Evolutionary conservation across 2,113 vertebrate genomes (phyloP).

Genomic region (Equus quagga): DNA sequence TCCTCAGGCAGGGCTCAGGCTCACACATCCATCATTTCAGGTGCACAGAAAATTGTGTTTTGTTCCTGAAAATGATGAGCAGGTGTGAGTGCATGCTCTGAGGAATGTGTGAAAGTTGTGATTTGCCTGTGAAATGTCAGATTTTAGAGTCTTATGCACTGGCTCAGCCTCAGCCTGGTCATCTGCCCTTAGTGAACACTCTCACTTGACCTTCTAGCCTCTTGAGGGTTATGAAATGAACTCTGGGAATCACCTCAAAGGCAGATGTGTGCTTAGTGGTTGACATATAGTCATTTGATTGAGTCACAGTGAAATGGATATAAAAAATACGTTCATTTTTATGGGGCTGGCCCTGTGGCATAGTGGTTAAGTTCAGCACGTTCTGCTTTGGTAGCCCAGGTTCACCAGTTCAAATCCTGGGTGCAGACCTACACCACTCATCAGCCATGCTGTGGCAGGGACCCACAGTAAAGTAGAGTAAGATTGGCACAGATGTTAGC

Average conservation of each 20-base stretch:
- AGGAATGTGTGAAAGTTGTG: not conserved
- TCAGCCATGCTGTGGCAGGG: no score
- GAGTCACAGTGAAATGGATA: not conserved
- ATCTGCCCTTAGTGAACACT: not conserved
- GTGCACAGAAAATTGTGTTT: rapidly evolving
- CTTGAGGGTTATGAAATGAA: not conserved
- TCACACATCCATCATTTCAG: not conserved
- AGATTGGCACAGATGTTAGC: no score
- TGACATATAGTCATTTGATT: not conserved
- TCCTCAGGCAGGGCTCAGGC: rapidly evolving
- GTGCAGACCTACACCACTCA: no score
- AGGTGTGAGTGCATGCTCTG: no score
- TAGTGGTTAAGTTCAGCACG: no score
- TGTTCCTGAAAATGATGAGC: not conserved
- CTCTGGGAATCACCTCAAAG: not conserved
- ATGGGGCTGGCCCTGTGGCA: no score
- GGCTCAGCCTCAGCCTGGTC: not conserved
- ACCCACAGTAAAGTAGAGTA: no score
- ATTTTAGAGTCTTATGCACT: not conserved
- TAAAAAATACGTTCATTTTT: not conserved
- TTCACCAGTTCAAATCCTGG: no score
- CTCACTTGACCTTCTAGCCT: not conserved
- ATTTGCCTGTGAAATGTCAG: rapidly evolving
- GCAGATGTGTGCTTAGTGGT: not conserved
- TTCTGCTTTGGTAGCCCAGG: no score